Conservation (phyloP, 1,140 invertebrate species). For the Ephestia elutella region DNA sequence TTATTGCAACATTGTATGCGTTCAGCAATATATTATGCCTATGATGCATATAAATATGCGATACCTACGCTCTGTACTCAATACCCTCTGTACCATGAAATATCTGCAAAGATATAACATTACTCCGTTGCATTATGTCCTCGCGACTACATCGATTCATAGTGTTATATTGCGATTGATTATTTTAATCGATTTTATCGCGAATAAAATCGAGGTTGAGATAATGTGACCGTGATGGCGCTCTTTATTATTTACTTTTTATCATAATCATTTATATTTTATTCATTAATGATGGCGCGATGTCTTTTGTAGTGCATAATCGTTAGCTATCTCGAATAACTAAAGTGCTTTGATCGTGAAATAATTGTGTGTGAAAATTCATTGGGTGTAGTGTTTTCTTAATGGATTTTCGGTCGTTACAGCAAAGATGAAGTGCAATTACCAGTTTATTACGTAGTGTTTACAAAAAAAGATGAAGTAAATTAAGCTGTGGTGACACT, state of each 20-base stretch:
- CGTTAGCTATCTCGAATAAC: too few relatives aligned
- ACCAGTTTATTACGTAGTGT: too few relatives aligned
- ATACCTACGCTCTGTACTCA: background rate
- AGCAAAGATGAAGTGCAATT: too few relatives aligned
- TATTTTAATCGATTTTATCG: background rate
- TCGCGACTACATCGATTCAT: background rate
- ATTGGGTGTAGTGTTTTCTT: too few relatives aligned
- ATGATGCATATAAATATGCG: background rate
- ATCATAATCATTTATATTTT: background rate
- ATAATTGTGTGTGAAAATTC: too few relatives aligned
- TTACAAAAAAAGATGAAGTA: too few relatives aligned
- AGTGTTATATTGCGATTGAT: background rate
- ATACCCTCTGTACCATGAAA: background rate
- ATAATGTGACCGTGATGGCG: background rate
- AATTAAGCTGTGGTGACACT: too few relatives aligned
- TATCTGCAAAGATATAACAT: background rate
- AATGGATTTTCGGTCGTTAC: too few relatives aligned
- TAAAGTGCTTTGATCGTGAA: too few relatives aligned
- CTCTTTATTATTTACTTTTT: background rate
- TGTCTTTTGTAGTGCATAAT: background rate
- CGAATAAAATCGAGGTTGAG: slow-evolving; percentile 1
- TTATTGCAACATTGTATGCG: too few relatives aligned
- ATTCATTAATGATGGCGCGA: background rate
- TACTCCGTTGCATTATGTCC: background rate
- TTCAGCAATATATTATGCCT: background rate